Conservation (phyloP, 2,113 vertebrate genomes). For the Oryzias curvinotus region DNA sequence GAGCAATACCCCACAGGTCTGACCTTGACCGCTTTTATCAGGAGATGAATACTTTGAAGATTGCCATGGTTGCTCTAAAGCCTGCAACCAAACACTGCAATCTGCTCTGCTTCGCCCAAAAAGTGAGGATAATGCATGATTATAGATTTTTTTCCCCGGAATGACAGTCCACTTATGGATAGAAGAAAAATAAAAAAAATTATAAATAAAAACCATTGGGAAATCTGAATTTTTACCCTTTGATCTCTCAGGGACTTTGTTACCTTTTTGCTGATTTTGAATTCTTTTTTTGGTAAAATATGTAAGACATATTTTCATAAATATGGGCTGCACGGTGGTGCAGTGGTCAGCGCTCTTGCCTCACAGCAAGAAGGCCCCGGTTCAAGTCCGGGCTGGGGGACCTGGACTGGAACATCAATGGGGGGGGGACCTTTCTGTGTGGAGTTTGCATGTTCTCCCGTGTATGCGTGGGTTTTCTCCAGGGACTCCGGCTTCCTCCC, state of each 20-base stretch:
- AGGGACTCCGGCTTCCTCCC: too few relatives aligned
- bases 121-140: constrained; percentile 29
- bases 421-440: too few relatives aligned
- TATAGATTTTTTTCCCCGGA: constrained; percentile 45
- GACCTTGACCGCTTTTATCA: constrained; percentile 74
- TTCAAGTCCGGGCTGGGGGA: too few relatives aligned
- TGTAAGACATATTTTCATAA: constrained; percentile 45
- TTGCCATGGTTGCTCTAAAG: constrained; percentile 41
- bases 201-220: background rate
- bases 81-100: constrained; percentile 13
- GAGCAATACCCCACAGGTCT: constrained; percentile 48
- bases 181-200: constrained; percentile 2
- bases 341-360: too few relatives aligned
- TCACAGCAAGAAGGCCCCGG: too few relatives aligned
- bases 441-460: too few relatives aligned
- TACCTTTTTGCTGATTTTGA: too few relatives aligned
- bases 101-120: constrained; percentile 29
- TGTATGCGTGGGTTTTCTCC: too few relatives aligned
- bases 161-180: constrained; percentile 30
- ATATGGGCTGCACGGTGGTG: too few relatives aligned
- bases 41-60: constrained; percentile 64
- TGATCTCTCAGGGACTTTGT: constrained; percentile 1
- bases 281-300: constrained; percentile 11
- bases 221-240: constrained; percentile 39
- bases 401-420: too few relatives aligned